phyloP scores from a whole-genome alignment of 2,888 invertebrate species.

The Dromius quadrimaculatus region DNA sequence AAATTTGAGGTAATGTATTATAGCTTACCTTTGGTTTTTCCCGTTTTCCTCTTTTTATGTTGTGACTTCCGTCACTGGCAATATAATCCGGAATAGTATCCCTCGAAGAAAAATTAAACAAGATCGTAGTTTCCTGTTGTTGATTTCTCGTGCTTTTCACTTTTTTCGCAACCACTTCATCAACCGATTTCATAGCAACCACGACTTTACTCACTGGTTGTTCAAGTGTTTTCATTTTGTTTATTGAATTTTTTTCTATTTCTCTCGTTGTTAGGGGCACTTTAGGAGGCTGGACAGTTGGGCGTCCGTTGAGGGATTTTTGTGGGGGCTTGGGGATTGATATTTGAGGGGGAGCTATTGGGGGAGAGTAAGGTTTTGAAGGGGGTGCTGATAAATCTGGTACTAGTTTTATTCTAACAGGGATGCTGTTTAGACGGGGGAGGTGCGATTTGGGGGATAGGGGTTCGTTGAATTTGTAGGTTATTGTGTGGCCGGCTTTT shows the following conservation, averaged over 20 bases:
- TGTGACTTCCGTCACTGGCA: constrained; percentile 87
- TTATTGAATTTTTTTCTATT: constrained; percentile 78
- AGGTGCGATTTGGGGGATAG: constrained; percentile 60
- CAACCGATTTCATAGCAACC: constrained; percentile 63
- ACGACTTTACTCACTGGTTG: constrained; percentile 67
- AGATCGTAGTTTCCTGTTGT: constrained; percentile 76
- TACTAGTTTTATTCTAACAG: constrained; percentile 37
- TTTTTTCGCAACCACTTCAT: constrained; percentile 62
- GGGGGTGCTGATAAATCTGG: constrained; percentile 30
- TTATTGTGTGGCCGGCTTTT: constrained; percentile 76
- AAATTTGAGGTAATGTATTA: constrained; percentile 1
- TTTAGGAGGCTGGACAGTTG: constrained; percentile 42
- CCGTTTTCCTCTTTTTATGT: constrained; percentile 75
- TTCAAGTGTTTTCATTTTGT: constrained; percentile 73
- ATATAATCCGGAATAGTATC: constrained; percentile 92
- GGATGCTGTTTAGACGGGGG: constrained; percentile 58
- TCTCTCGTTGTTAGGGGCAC: constrained; percentile 71
- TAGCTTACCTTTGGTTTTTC: constrained; percentile 80
- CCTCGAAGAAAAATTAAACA: constrained; percentile 88
- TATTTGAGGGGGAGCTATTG: constrained; percentile 63
- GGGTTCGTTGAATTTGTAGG: constrained; percentile 71
- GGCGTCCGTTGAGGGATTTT: constrained; percentile 41
- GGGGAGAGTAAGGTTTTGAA: constrained; percentile 57
- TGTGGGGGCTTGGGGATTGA: constrained; percentile 1
- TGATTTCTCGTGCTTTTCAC: constrained; percentile 61